Evolutionary conservation across 1,140 invertebrate species (phyloP), one percentile per base, ranked within the genome.

Genomic region (Rhopalosiphum maidis): DNA sequence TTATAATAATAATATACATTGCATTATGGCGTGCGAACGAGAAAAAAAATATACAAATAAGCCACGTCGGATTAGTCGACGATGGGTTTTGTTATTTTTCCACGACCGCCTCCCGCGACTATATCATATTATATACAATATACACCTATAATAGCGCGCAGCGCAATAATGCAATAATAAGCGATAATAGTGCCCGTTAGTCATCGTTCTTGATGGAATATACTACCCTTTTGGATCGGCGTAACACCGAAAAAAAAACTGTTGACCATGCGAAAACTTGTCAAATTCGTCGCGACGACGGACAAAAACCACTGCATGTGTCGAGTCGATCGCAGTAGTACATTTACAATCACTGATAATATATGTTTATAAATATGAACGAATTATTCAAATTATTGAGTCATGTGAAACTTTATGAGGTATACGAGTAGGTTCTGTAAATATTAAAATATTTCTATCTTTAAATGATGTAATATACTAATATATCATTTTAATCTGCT

Each of bases 21-120:
- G 37, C 37, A 25, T 46, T 55, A 60, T 90, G 89, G 54, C 89
- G 89, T 90, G 54, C 22, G 54, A 90, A 86, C n/a, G 30, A 77
- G 43, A 86, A 86, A 46, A 18, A 68, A 68, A 25, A 68, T 60
- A 23, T 46, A 51, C 43, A 54, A 37, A 48, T 46, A 54, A 35
- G 21, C 48, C 46, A 89, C 46, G n/a, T 77, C n/a, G 88, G 88
- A 51, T 90, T 51, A 90, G 35, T 43, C n/a, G 30, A 37, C 35
- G 30, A 77, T 51, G 8, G 86, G 46, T 46, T 88, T 88, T 43
- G 41, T 88, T 43, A n/a, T 51, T 37, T 90, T 90, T 37, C 23
- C 51, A 90, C 48, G 46, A n/a, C 51, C 88, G 51, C 35, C 88
- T 54, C 48, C 23, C 48, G 60, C 60, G 2, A 77, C 30, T n/a